phyloP scores from a whole-genome alignment of 2,113 vertebrate species.

The Podarcis muralis region DNA sequence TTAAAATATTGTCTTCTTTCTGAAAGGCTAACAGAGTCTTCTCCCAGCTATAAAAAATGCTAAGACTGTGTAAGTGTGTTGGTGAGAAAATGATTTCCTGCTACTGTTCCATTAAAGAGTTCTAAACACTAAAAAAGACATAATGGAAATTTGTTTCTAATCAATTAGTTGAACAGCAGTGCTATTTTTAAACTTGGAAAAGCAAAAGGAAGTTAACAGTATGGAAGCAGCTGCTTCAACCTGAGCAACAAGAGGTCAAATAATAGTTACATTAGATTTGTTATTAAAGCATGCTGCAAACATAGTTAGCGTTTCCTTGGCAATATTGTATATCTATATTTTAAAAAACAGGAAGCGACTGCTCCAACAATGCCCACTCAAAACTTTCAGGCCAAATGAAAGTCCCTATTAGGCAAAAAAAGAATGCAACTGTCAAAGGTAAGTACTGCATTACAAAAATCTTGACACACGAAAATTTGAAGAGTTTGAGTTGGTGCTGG shows the following conservation, averaged over 20 bases:
- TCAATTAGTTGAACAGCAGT: slow-evolving; percentile 22
- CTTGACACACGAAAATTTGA: background rate
- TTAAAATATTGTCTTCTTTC: background rate
- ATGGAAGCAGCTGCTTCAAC: slow-evolving; percentile 6
- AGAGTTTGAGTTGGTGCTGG: background rate
- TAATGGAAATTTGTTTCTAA: background rate
- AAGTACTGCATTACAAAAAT: slow-evolving; percentile 1
- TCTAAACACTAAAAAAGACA: background rate
- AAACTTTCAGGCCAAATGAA: slow-evolving; percentile 40
- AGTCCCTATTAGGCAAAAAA: slow-evolving; percentile 35
- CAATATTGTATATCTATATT: slow-evolving; percentile 44
- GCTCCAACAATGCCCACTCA: slow-evolving; percentile 27
- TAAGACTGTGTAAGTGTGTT: background rate
- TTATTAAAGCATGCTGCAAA: slow-evolving; percentile 55
- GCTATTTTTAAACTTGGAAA: slow-evolving; percentile 38
- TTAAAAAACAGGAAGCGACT: slow-evolving; percentile 33
- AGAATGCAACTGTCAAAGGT: background rate
- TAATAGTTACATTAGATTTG: slow-evolving; percentile 17
- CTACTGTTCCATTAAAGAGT: background rate
- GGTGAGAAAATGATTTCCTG: slow-evolving; percentile 2
- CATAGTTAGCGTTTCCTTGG: slow-evolving; percentile 55
- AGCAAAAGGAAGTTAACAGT: slow-evolving; percentile 29
- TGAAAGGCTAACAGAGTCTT: background rate
- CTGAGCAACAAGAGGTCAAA: slow-evolving; percentile 40
- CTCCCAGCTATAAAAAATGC: background rate